phyloP scores from a whole-genome alignment of 2,888 invertebrate genomes.

The Rhingia rostrata region DNA sequence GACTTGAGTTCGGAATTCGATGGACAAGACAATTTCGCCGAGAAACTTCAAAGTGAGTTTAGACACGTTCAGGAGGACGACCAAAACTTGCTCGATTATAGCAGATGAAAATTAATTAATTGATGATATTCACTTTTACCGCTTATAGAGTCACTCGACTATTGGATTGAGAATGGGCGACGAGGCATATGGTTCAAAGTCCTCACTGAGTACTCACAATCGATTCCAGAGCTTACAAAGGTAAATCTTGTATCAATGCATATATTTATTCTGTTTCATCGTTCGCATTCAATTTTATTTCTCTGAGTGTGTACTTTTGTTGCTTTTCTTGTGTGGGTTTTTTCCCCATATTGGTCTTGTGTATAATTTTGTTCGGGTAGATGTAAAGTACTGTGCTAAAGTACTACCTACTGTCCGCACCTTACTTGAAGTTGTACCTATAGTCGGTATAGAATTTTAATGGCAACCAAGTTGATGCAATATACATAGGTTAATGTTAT shows the following conservation, averaged over 20 bases:
- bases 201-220: slow-evolving; percentile 86
- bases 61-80: neutral
- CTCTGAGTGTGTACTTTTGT: too few relatives aligned
- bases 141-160: slow-evolving; percentile 86
- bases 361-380: too few relatives aligned
- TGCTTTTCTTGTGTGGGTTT: too few relatives aligned
- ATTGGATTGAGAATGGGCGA: slow-evolving; percentile 87
- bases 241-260: slow-evolving; percentile 80
- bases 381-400: too few relatives aligned
- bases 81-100: slow-evolving; percentile 19
- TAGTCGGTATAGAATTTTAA: too few relatives aligned
- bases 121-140: slow-evolving; percentile 8
- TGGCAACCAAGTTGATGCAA: too few relatives aligned
- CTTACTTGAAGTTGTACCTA: too few relatives aligned
- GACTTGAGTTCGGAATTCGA: slow-evolving; percentile 86
- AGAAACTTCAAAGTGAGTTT: slow-evolving; percentile 85
- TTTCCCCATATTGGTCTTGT: too few relatives aligned
- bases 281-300: too few relatives aligned
- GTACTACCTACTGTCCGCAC: too few relatives aligned
- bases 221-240: slow-evolving; percentile 90
- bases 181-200: slow-evolving; percentile 93
- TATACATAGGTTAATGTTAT: too few relatives aligned
- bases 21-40: slow-evolving; percentile 82
- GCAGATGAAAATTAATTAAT: slow-evolving; percentile 70
- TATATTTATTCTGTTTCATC: too few relatives aligned